Conservation (phyloP, 64 coral and sea anemone genomes). For the Catalaphyllia jardinei region DNA sequence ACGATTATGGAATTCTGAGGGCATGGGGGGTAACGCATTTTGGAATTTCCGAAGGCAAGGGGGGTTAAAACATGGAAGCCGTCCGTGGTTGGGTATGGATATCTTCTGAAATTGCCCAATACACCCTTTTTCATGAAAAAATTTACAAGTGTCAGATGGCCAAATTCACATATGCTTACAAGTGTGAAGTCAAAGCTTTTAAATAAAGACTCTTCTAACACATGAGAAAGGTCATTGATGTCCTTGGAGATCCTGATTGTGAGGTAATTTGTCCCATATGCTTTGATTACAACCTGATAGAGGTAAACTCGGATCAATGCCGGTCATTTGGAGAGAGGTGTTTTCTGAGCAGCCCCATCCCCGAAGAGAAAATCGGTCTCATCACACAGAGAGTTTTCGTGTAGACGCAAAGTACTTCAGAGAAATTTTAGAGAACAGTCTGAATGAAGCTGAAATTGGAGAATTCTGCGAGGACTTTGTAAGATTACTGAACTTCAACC, state of each 20-base stretch:
- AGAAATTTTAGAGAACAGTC: conserved; percentile 21
- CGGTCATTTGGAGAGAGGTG: neutral
- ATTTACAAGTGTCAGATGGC: too few species aligned
- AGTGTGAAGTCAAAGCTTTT: too few species aligned
- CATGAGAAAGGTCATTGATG: neutral
- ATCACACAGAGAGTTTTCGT: neutral
- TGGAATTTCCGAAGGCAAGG: too few species aligned
- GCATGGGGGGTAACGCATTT: too few species aligned
- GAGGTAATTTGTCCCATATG: neutral
- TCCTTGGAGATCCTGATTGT: neutral
- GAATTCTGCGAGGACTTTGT: conserved; percentile 28
- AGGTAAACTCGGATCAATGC: neutral
- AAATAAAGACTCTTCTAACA: neutral
- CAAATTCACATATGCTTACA: too few species aligned
- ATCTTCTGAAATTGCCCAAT: too few species aligned
- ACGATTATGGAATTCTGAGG: too few species aligned
- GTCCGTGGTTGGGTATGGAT: too few species aligned
- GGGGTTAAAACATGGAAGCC: too few species aligned
- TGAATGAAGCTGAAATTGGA: neutral
- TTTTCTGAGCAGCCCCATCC: too few species aligned
- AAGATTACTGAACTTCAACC: neutral
- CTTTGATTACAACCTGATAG: neutral
- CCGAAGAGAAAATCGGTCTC: too few species aligned
- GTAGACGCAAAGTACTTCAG: conserved; percentile 11
- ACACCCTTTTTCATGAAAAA: too few species aligned